These are phyloP conservation scores for Craseonycteris thonglongyai DNA, from an alignment of 2,113 vertebrate genomes.

Conservation along the genomic window DNA sequence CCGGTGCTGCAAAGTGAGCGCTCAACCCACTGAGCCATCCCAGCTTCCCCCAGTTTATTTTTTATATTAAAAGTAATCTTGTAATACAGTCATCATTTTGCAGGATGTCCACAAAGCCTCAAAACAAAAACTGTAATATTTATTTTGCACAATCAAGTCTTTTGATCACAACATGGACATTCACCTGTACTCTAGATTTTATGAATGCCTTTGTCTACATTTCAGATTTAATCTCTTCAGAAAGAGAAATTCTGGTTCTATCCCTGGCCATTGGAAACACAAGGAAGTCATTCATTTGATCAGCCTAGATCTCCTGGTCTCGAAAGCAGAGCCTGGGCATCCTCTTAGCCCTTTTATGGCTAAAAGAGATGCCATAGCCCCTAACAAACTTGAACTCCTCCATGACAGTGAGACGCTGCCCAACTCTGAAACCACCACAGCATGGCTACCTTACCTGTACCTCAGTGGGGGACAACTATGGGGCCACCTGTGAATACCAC, in stretches of 20 bases:
- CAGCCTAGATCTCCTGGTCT: background rate
- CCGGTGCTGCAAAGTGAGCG: too few species aligned
- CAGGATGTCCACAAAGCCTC: background rate
- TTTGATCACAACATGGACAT: background rate
- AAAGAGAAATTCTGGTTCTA: slow-evolving; percentile 2
- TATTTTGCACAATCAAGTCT: background rate
- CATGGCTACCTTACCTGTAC: slow-evolving; percentile 91
- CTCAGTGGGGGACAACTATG: slow-evolving; percentile 90
- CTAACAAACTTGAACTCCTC: slow-evolving; percentile 22
- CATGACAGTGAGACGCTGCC: slow-evolving; percentile 87
- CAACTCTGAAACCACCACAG: slow-evolving; percentile 82
- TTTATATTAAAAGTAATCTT: slow-evolving; percentile 18
- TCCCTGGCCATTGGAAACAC: background rate
- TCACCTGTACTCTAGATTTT: background rate
- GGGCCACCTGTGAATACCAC: slow-evolving; percentile 89
- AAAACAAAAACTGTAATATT: background rate
- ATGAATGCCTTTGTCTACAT: background rate
- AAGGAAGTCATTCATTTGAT: slow-evolving; percentile 15
- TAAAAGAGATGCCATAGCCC: background rate
- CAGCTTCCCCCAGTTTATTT: too few species aligned
- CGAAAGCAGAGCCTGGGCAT: background rate
- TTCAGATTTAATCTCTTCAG: slow-evolving; percentile 43
- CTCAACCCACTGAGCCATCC: too few species aligned
- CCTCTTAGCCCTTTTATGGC: background rate
- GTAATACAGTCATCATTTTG: background rate